Evolutionary conservation across 2,888 invertebrate genomes (phyloP).

Genomic region (Cheilosia vulpina): DNA sequence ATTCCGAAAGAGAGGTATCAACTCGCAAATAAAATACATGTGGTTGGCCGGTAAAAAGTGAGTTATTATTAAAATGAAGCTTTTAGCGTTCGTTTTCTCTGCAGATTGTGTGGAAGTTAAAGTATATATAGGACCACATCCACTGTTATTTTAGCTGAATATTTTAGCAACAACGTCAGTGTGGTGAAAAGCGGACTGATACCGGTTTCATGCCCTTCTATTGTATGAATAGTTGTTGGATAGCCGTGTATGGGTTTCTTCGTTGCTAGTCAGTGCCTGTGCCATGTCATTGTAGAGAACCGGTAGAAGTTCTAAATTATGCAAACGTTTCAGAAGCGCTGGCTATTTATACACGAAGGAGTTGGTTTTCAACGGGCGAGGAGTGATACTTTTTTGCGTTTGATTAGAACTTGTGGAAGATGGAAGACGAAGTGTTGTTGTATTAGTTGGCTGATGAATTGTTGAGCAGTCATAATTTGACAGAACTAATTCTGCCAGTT

Average conservation of each 20-base stretch:
- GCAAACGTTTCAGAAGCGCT: constrained; percentile 64
- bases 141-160: too few species aligned
- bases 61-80: constrained; percentile 29
- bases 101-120: constrained; percentile 16
- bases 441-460: neutral
- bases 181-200: constrained; percentile 40
- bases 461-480: neutral
- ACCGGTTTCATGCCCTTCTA: constrained; percentile 58
- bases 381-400: neutral
- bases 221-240: constrained; percentile 6
- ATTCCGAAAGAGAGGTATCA: neutral
- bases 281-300: constrained; percentile 11
- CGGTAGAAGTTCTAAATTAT: constrained; percentile 56
- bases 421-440: neutral
- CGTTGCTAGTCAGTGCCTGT: neutral
- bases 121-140: neutral
- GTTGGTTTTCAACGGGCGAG: constrained; percentile 1
- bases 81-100: constrained; percentile 20
- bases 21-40: neutral
- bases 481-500: constrained; percentile 6
- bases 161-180: neutral
- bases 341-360: constrained; percentile 35
- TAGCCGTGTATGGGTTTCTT: constrained; percentile 8
- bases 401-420: constrained; percentile 17
- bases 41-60: constrained; percentile 42